Evolutionary conservation across 2,797 vertebrate species (phyloP).

Genomic region (Ceryle rudis): DNA sequence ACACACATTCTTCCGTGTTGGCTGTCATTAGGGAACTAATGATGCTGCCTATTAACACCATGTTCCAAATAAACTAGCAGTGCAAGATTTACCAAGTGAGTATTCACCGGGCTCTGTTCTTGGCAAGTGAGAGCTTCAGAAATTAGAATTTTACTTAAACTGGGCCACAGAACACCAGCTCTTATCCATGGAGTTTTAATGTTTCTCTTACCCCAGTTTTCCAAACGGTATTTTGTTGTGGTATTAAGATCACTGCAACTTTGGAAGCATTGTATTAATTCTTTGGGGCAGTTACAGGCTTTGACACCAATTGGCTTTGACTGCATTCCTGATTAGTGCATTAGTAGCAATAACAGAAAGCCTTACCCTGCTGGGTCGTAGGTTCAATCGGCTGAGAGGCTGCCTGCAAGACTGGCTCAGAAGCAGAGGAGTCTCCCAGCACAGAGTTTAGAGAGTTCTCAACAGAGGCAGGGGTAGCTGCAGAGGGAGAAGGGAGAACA

Average conservation of each 20-base stretch:
- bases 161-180: accelerated
- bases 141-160: neutral
- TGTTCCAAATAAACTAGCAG: neutral
- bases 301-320: neutral
- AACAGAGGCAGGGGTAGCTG: slow-evolving; percentile 92
- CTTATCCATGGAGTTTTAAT: neutral
- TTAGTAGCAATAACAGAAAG: slow-evolving; percentile 81
- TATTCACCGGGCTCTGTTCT: neutral
- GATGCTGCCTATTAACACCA: neutral
- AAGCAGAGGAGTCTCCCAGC: slow-evolving; percentile 88
- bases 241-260: slow-evolving; percentile 24
- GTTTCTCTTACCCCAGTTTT: neutral
- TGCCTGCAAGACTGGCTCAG: slow-evolving; percentile 86
- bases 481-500: slow-evolving; percentile 98
- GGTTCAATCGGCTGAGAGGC: slow-evolving; percentile 88
- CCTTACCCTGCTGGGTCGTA: slow-evolving; percentile 93
- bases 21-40: neutral
- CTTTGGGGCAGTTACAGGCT: neutral
- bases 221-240: neutral
- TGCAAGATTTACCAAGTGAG: neutral
- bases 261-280: neutral
- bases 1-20: accelerated
- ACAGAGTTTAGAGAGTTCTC: slow-evolving; percentile 91
- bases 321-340: slow-evolving; percentile 74
- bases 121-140: neutral